Evolutionary conservation across 2,113 vertebrate genomes (phyloP).

Genomic region (Calypte anna): DNA sequence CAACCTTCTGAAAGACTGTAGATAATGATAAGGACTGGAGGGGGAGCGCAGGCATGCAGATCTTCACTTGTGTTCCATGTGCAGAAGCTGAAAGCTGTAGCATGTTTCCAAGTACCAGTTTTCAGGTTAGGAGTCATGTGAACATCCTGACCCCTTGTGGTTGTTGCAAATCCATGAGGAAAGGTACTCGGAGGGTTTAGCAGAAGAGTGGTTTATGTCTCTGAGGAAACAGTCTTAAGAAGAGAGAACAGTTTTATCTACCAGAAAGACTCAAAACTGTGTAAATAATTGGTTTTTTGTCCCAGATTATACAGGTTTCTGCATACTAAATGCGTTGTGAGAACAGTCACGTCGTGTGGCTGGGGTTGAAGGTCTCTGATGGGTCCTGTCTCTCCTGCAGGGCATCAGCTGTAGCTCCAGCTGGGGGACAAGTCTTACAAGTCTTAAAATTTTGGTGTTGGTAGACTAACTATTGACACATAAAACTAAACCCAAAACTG

Average conservation of each 20-base stretch:
- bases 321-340: accelerated
- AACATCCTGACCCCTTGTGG: constrained; percentile 24
- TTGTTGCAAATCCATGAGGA: background rate
- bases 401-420: background rate
- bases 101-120: accelerated
- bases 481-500: background rate
- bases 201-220: background rate
- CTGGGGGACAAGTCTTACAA: background rate
- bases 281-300: background rate
- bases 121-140: background rate
- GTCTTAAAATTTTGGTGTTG: background rate
- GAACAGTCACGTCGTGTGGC: accelerated
- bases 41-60: no score
- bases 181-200: accelerated
- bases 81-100: background rate
- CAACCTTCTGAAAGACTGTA: background rate
- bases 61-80: background rate
- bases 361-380: background rate
- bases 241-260: background rate
- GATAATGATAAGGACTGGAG: accelerated
- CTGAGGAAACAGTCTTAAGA: background rate
- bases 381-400: background rate
- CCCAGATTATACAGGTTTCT: accelerated
- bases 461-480: no score
- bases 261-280: background rate